Evolutionary conservation across 2,113 vertebrate genomes (phyloP).

Genomic region (Entomyzon cyanotis): DNA sequence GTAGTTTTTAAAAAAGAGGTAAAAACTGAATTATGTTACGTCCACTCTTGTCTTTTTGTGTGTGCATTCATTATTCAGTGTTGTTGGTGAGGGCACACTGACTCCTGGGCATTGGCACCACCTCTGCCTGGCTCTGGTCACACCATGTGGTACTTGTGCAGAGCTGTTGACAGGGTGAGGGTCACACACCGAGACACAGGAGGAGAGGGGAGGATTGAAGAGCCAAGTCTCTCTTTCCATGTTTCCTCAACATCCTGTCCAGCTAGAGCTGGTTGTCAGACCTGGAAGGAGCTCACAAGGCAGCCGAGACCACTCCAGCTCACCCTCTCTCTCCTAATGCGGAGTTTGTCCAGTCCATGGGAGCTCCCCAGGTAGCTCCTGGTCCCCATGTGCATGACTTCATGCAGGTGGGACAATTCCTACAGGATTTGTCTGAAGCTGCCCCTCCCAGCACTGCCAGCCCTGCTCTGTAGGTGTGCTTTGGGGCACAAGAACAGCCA

Average conservation of each 20-base stretch:
- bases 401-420: neutral
- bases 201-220: neutral
- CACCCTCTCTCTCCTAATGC: neutral
- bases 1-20: neutral
- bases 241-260: neutral
- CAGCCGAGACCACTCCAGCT: neutral
- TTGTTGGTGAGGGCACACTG: neutral
- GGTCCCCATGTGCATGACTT: rapidly evolving
- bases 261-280: neutral
- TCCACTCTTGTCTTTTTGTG: neutral
- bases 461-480: neutral
- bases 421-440: neutral
- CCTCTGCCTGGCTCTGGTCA: rapidly evolving
- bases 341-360: rapidly evolving
- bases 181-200: neutral
- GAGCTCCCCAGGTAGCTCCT: neutral
- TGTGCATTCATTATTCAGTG: neutral
- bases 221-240: neutral
- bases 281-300: neutral
- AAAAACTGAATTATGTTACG: neutral
- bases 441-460: neutral
- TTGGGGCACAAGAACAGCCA: neutral
- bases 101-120: too few species aligned
- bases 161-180: neutral
- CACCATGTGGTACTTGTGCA: neutral